phyloP scores from a whole-genome alignment of 2,113 vertebrate genomes.

The Chroicocephalus ridibundus region DNA sequence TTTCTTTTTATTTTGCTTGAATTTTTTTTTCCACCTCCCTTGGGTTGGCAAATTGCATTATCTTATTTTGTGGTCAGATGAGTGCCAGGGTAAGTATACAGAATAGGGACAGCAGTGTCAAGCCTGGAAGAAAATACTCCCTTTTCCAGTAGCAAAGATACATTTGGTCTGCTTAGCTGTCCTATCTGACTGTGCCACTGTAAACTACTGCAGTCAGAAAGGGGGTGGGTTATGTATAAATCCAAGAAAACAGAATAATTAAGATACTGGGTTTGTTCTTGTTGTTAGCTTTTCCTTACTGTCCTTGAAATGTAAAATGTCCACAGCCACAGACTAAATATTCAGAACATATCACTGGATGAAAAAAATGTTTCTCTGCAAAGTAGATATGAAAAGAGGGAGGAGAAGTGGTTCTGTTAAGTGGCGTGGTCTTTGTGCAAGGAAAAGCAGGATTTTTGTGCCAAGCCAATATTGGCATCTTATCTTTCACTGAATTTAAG shows the following conservation, averaged over 20 bases:
- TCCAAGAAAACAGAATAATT: neutral
- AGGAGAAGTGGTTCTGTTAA: neutral
- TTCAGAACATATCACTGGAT: neutral
- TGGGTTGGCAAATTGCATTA: constrained; percentile 4
- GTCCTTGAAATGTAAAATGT: neutral
- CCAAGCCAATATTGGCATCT: neutral
- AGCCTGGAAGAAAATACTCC: neutral
- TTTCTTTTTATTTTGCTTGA: neutral
- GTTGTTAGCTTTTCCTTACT: neutral
- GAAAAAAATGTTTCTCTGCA: neutral
- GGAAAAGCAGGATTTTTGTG: neutral
- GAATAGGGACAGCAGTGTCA: neutral
- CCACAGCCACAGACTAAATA: neutral
- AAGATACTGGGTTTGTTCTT: neutral
- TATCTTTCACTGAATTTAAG: neutral
- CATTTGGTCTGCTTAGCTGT: neutral
- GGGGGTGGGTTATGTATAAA: neutral
- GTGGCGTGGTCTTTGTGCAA: neutral
- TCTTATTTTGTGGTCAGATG: neutral
- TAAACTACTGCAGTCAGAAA: neutral
- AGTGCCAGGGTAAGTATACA: neutral
- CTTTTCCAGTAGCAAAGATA: neutral
- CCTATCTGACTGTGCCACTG: neutral
- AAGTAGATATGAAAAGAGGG: neutral
- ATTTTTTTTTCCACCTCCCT: neutral